Base-by-base conservation (phyloP, 2,797 vertebrate genomes). In the Falco biarmicus region DNA sequence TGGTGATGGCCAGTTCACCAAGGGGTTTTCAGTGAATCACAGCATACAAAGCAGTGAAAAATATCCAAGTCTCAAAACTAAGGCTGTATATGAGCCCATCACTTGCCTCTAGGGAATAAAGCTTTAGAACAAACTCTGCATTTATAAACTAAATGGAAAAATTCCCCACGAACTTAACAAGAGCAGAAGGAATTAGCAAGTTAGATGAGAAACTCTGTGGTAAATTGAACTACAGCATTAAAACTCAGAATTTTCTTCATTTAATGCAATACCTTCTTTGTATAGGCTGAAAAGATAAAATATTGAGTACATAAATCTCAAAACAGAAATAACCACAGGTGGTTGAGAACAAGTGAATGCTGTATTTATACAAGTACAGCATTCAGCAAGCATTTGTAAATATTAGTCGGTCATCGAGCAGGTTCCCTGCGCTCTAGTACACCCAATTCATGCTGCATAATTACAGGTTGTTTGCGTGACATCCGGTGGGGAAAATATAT, bases 361-460 rank as follows among this genome's bases (percentile, higher is more conserved):
- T 78, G 64, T 76, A 88, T 82, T 94, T 89, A 65, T 56, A 76
- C 85, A 93, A 84, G 79, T 45, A 73, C 41, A 83, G 85, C 50
- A 43, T 92, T 91, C 86, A 84, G 21, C 89, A 91, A 93, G 92
- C 83, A 85, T 24, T 81, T 48, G 60, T 68, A 88, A 95, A 80
- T 88, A 90, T 81, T 95, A 88, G 79, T 85, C 95, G 91, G 95
- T 57, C 68, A 94, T 50, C 78, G 76, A 97, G 81, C 73, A 96
- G 90, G 89, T 95, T 95, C 74, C 84, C 65, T 87, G 84, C 32
- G 43, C 74, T 76, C 78, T 71, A 83, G 47, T 20, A 77, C 68
- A 34, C 73, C 93, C 59, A 93, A 94, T 87, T 86, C 2, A 0
- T 69, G 76, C 61, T 59, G 84, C 78, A 79, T 96, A 96, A 97